Evolutionary conservation across 2,113 vertebrate genomes (phyloP), one percentile per base, ranked within the genome.

Genomic region (Vulpes ferrilata): DNA sequence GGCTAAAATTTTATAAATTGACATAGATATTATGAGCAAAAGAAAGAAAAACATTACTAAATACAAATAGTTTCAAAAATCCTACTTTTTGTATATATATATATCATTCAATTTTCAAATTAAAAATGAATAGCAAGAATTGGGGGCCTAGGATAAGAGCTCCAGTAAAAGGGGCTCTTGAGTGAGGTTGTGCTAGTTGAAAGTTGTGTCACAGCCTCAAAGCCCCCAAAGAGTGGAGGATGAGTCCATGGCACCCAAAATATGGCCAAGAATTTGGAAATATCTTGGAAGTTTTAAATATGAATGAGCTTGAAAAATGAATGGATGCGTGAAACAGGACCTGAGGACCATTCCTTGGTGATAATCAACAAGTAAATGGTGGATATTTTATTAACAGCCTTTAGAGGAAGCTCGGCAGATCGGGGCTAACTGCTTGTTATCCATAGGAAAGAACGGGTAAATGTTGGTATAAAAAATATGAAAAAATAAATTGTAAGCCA

Each of bases 401-500:
- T 2, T 98, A 93, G 98, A 98, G 92, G 97, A 98, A 97, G 98
- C 97, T 83, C 98, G 98, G 96, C 98, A 98, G 43, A 35, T 95
- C 59, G 98, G 90, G 82, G 97, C 97, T 30, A 85, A 98, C 27
- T 97, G 89, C 80, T 82, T 97, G 76, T 90, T 92, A 22, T 78
- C 95, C 3, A 1, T 93, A 48, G 97, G 93, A 64, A 95, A 97
- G 51, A 96, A 97, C 96, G 99, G 99, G 99, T 99, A 83, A 99
- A 99, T 98, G 98, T 99, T 93, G 99, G 99, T 95, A 99, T 99
- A 96, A 99, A 99, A 96, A 48, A 13, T 98, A 95, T 99, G 99
- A 99, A 99, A 99, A 98, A 99, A 99, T 1, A 99, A 99, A 12
- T 99, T 99, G 97, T 99, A 99, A 0, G 98, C 99, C 1, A 99